Base-by-base conservation (phyloP, 2,888 invertebrate species). In the Limnephilus lunatus region DNA sequence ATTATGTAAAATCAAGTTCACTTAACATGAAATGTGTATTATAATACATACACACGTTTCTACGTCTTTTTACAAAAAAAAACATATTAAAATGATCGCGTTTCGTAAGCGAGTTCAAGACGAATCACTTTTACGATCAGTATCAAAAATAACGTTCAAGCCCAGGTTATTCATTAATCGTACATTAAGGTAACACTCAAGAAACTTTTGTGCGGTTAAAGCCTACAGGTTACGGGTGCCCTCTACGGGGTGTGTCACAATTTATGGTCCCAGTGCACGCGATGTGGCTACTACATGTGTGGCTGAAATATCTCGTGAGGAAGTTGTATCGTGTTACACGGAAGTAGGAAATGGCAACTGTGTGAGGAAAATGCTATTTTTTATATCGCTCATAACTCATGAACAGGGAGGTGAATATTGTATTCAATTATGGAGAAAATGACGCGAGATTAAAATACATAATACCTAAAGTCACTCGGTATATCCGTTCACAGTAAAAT, bases 261-360 rank as follows among this genome's bases (percentile, higher is more conserved):
- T 87, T 87, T 68, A 87, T 87, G 35, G 87, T 35, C 68, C 5
- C 30, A 31, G 12, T 30, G 53, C 87, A 87, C 87, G 87, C 87
- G 68, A 87, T 32, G 32, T 68, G 68, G 53, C 32, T 87, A 32
- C 32, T 87, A 32, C 15, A 68, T 30, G 53, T 25, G 25, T 87
- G 87, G 53, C 19, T 68, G 87, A 87, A 87, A 87, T 31, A 31
- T 31, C 53, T 68, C 68, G 87, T 87, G 87, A 31, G 87, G 87
- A 53, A 68, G 31, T 53, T 31, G 19, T 68, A 11, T 53, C 68
- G 85, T 85, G 85, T 35, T 85, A 32, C 32, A 30, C 3, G 82
- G 19, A 82, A 9, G 82, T 32, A 31, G 25, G 68, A 68, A 68
- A 15, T 48, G 48, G 25, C 9, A 68, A 9, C 9, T 19, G 19